Base-by-base conservation (phyloP, 2,888 invertebrate species). In the Calameuta filiformis region DNA sequence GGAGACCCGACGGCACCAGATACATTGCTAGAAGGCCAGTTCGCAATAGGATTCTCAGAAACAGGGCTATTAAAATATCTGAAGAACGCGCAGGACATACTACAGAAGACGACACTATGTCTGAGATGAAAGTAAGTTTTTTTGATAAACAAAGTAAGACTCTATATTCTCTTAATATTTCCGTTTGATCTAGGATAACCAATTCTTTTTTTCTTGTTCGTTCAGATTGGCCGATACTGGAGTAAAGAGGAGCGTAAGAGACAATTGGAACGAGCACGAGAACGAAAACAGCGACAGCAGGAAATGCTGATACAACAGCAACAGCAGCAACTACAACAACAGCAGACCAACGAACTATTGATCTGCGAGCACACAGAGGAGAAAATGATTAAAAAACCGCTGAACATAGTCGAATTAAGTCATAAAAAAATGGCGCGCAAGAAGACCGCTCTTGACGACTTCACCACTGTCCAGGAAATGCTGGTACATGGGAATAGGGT, bases 81-180 rank as follows among this genome's bases (percentile, higher is more conserved):
- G 94, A 95, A 84, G 95, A 96, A 87, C 92, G 96, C 30, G 93
- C 93, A 73, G 94, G 94, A 1, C 92, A 93, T 73, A 92, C 95
- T 77, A 95, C 95, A 0, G 96, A 96, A 88, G 96, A 96, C 85
- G 96, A 96, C 85, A 95, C 96, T 33, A 93, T 95, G 90, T 96
- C 96, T 23, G 96, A 96, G 88, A 92, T 96, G 80, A 96, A 96
- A 93, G 93, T 93, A 89, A 75, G 31, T 35, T 40, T n/a, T 68
- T 71, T 3, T 56, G 9, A 23, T 23, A 1, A 56, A 56, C 56
- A 56, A 56, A 23, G 23, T 12, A 56, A 56, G 23, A 40, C 4
- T 23, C 6, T 15, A 40, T 23, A 40, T 40, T 40, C 15, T 56
- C 23, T 56, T 15, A 9, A 23, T 2, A 9, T 23, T 23, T 56